phyloP scores from a whole-genome alignment of 1,140 invertebrate species.

The Caerostris darwini region DNA sequence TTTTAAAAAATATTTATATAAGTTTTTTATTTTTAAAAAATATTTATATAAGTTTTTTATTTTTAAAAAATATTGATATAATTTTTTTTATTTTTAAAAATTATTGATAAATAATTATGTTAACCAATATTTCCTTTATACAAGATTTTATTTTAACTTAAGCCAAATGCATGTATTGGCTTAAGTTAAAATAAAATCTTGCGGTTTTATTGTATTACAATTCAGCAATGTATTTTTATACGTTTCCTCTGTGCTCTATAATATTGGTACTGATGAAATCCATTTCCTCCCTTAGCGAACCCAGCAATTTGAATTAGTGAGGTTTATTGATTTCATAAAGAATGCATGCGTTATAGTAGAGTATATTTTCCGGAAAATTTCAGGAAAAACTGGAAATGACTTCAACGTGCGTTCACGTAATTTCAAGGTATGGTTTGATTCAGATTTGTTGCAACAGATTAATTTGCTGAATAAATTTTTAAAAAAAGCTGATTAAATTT shows the following conservation, averaged over 20 bases:
- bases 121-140: too few species aligned
- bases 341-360: not conserved
- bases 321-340: not conserved
- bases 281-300: not conserved
- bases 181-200: too few species aligned
- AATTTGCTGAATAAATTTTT: too few species aligned
- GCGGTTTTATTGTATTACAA: slow-evolving; percentile 1
- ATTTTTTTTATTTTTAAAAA: too few species aligned
- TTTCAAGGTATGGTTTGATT: too few species aligned
- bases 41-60: too few species aligned
- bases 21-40: too few species aligned
- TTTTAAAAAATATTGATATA: too few species aligned
- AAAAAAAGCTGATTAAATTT: too few species aligned
- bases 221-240: not conserved
- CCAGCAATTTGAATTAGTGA: slow-evolving; percentile 17
- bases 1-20: too few species aligned
- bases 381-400: not conserved
- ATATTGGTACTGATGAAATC: not conserved
- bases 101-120: too few species aligned
- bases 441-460: too few species aligned
- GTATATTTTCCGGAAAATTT: not conserved
- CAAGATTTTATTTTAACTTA: not conserved
- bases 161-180: not conserved
- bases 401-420: not conserved
- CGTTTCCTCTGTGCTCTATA: not conserved